phyloP scores from a whole-genome alignment of 37 sponge, comb jelly and placozoan genomes.

The Theonella swinhoei region DNA sequence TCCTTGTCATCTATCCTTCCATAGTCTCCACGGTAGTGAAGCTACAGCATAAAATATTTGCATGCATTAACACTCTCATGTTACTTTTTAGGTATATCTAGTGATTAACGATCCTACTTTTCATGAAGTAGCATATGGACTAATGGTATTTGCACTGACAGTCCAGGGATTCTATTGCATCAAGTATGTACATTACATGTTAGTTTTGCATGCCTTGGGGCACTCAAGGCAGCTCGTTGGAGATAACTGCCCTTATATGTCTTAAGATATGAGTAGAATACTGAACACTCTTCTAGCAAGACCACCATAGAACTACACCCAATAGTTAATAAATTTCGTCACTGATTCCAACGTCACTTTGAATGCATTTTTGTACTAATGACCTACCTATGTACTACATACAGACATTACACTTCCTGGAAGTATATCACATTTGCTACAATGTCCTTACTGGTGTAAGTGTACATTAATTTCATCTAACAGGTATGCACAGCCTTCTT shows the following conservation, averaged over 20 bases:
- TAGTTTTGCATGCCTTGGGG: background rate
- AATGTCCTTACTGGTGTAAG: constrained; percentile 19
- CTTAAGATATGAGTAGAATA: too few species aligned
- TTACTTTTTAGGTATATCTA: constrained; percentile 42
- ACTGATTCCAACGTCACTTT: too few species aligned
- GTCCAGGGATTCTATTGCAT: constrained; percentile 27
- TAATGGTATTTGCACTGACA: constrained; percentile 48
- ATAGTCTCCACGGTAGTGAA: constrained; percentile 16
- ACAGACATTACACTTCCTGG: constrained; percentile 30
- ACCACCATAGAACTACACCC: too few species aligned
- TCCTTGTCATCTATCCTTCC: constrained; percentile 23
- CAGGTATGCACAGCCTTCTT: too few species aligned
- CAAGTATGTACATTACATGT: constrained; percentile 10
- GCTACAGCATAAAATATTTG: too few species aligned
- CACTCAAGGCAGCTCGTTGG: too few species aligned
- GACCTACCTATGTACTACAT: background rate
- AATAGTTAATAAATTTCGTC: too few species aligned
- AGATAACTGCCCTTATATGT: too few species aligned
- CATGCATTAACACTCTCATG: too few species aligned
- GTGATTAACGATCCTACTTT: constrained; percentile 51
- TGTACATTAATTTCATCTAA: too few species aligned
- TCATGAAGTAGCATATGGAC: constrained; percentile 54
- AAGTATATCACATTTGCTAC: constrained; percentile 17
- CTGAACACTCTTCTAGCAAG: too few species aligned
- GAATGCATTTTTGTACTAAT: too few species aligned